Evolutionary conservation across 2,113 vertebrate genomes (phyloP).

Genomic region (Agapornis roseicollis): DNA sequence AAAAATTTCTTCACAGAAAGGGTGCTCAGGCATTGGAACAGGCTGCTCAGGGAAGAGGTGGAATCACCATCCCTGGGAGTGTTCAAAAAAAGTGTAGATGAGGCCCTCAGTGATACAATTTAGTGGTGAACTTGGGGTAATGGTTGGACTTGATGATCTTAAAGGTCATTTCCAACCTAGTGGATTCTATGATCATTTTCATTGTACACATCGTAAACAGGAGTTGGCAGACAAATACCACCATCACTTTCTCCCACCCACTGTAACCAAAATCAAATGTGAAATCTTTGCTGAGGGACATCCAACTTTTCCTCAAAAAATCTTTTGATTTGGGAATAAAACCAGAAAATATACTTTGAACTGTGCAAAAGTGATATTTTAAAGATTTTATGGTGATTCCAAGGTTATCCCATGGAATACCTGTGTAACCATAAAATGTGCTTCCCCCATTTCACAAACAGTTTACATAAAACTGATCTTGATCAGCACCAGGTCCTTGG

Average conservation of each 20-base stretch:
- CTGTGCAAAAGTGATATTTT: not conserved
- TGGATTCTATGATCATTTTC: not conserved
- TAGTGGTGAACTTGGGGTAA: not conserved
- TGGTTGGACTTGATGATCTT: not conserved
- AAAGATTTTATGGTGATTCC: not conserved
- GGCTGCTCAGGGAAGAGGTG: not conserved
- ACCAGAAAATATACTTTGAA: not conserved
- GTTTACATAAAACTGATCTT: not conserved
- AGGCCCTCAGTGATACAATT: not conserved
- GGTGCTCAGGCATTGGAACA: not conserved
- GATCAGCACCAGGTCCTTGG: not conserved
- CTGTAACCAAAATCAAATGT: not conserved
- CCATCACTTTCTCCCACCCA: not conserved
- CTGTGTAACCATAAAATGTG: not conserved
- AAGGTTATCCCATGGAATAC: not conserved
- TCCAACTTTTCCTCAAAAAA: not conserved
- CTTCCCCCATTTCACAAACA: not conserved
- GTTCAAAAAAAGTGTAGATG: not conserved
- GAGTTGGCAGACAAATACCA: not conserved
- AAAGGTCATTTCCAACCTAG: not conserved
- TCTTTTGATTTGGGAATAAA: not conserved
- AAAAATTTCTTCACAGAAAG: not conserved
- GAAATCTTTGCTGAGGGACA: not conserved
- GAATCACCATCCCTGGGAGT: not conserved
- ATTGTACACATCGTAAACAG: not conserved